phyloP scores from a whole-genome alignment of 2,888 invertebrate genomes.

The Cryptocephalus moraei region DNA sequence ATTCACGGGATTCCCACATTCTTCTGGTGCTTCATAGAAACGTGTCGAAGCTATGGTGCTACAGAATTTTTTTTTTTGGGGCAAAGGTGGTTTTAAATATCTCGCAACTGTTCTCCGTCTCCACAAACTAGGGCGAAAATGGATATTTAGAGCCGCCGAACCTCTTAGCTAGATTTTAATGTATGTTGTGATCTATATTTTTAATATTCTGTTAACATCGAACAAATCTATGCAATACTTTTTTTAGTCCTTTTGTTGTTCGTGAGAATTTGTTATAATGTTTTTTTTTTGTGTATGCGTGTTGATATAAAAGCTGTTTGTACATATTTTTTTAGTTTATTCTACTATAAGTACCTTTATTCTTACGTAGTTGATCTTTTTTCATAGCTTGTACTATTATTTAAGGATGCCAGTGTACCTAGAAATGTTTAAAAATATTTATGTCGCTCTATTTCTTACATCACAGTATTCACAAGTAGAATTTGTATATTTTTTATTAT shows the following conservation, averaged over 20 bases:
- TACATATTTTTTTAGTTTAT: constrained; percentile 26
- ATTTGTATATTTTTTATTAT: constrained; percentile 13
- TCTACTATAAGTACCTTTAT: constrained; percentile 27
- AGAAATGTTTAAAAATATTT: constrained; percentile 21
- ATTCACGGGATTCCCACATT: background rate
- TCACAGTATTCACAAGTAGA: constrained; percentile 31
- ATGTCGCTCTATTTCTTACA: constrained; percentile 26
- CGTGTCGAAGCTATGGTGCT: constrained; percentile 33
- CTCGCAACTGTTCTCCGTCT: constrained; percentile 4
- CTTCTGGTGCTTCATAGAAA: constrained; percentile 37
- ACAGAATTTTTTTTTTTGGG: constrained; percentile 23
- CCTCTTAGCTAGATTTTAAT: constrained; percentile 1
- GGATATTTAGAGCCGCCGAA: too few species aligned
- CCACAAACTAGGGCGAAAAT: too few species aligned
- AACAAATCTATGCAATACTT: constrained; percentile 27
- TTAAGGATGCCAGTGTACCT: constrained; percentile 25
- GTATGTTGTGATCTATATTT: constrained; percentile 23
- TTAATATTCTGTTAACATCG: constrained; percentile 18
- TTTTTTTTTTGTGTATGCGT: constrained; percentile 14
- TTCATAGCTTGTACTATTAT: constrained; percentile 29
- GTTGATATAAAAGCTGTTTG: constrained; percentile 23
- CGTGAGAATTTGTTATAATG: constrained; percentile 22
- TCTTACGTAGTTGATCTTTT: constrained; percentile 21
- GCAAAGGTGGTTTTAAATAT: too few species aligned
- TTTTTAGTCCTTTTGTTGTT: constrained; percentile 19